These are phyloP conservation scores for Amphibalanus amphitrite DNA, from an alignment of 1,140 invertebrate genomes.

Conservation along the genomic window DNA sequence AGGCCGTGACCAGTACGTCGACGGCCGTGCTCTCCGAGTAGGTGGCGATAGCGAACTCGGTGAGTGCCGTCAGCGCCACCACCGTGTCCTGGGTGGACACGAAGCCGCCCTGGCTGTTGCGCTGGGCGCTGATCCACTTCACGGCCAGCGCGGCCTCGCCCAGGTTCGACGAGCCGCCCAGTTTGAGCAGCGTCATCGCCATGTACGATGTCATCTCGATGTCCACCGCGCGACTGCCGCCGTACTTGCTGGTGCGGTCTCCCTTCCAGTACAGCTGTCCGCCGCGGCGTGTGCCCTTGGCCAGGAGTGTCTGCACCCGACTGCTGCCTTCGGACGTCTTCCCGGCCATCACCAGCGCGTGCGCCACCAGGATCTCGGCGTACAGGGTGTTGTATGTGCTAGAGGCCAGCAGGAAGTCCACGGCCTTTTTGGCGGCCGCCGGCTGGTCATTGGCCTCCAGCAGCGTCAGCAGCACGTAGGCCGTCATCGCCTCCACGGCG, in stretches of 20 bases:
- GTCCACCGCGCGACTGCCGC: constrained; percentile 5
- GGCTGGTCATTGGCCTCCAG: constrained; percentile 35
- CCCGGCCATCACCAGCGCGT: constrained; percentile 37
- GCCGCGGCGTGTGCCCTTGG: constrained; percentile 6
- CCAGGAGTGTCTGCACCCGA: not conserved
- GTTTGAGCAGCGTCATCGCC: constrained; percentile 40
- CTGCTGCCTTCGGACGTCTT: constrained; percentile 13
- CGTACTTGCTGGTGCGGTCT: constrained; percentile 21
- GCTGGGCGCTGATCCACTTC: constrained; percentile 50
- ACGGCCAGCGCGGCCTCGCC: constrained; percentile 36
- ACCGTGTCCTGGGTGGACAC: constrained; percentile 48
- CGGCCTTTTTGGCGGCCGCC: constrained; percentile 31
- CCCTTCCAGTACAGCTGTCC: constrained; percentile 23
- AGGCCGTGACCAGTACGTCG: not conserved
- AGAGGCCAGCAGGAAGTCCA: constrained; percentile 36
- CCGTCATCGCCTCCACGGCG: constrained; percentile 39
- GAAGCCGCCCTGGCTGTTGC: constrained; percentile 44
- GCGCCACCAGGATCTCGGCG: constrained; percentile 36
- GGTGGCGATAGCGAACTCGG: constrained; percentile 28
- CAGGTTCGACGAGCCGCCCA: constrained; percentile 36
- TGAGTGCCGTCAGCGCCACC: constrained; percentile 42
- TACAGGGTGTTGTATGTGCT: constrained; percentile 31
- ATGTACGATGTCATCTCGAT: constrained; percentile 61
- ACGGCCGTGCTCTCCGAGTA: not conserved
- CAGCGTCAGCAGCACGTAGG: constrained; percentile 45